A percentile compares a stretch with the other conserved stretches of the same genome.
These are phyloP conservation scores for Crypturellus tataupa DNA, from an alignment of 2,797 vertebrate species.

Conservation along the genomic window DNA sequence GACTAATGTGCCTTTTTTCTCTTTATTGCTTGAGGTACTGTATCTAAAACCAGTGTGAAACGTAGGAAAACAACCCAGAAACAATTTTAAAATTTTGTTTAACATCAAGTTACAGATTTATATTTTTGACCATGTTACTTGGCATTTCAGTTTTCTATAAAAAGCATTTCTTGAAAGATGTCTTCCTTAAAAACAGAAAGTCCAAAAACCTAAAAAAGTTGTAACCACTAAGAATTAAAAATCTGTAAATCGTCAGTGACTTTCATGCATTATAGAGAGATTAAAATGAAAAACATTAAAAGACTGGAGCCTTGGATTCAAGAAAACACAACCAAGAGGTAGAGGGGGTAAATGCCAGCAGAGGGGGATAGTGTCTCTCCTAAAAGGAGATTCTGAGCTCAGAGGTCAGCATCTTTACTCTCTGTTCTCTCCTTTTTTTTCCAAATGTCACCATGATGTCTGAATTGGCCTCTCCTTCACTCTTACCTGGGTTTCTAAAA, in stretches of 20 bases:
- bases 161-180: background rate
- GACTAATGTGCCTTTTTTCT: background rate
- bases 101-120: background rate
- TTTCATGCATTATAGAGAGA: background rate
- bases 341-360: conserved; percentile 8
- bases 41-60: background rate
- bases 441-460: background rate
- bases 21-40: background rate
- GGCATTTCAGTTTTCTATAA: background rate
- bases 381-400: conserved; percentile 1
- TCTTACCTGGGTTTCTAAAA: background rate
- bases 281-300: conserved; percentile 14
- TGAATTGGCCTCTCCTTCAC: background rate
- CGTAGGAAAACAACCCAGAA: background rate
- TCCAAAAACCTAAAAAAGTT: background rate
- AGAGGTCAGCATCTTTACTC: conserved; percentile 8
- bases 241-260: background rate
- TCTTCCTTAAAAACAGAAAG: background rate
- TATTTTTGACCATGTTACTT: background rate
- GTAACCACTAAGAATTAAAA: background rate
- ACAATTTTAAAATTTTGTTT: background rate
- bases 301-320: background rate
- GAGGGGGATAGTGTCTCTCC: conserved; percentile 32
- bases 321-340: background rate
- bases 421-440: background rate